These are phyloP conservation scores for Magallana ariakensis DNA, from an alignment of 1,140 invertebrate genomes.

Conservation along the genomic window DNA sequence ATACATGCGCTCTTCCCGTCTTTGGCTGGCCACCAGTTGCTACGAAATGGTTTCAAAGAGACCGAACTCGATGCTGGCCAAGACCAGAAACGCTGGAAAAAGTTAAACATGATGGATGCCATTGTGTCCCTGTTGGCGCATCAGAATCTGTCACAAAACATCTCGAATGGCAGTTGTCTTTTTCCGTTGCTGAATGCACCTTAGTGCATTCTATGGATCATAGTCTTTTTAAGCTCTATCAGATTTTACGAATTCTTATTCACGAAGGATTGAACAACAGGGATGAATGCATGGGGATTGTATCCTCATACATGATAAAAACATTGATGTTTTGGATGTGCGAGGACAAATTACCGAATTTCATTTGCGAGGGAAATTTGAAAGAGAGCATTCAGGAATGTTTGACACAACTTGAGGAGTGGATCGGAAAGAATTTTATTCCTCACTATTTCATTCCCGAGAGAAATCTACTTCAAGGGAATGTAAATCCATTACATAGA, in stretches of 20 bases:
- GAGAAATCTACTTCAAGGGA: not conserved
- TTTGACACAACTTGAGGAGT: not conserved
- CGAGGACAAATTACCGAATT: constrained; percentile 14
- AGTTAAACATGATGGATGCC: not conserved
- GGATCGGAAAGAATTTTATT: not conserved
- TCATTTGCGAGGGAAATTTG: not conserved
- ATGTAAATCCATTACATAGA: not conserved
- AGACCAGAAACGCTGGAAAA: not conserved
- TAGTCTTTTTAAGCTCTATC: not conserved
- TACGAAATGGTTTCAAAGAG: not conserved
- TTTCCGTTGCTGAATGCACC: constrained; percentile 12
- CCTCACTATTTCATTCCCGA: constrained; percentile 14
- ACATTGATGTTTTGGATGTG: constrained; percentile 19
- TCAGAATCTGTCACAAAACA: not conserved
- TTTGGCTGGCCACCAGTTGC: not conserved
- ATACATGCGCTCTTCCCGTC: not conserved
- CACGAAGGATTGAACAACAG: not conserved
- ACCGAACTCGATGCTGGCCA: not conserved
- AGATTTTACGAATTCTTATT: not conserved
- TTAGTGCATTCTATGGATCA: not conserved
- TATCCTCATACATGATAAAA: constrained; percentile 11
- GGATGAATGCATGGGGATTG: not conserved
- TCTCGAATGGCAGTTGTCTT: not conserved
- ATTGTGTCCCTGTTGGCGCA: not conserved
- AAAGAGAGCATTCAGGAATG: not conserved